These are phyloP conservation scores for Orchesella flavescens DNA, from an alignment of 2,888 invertebrate genomes.

Conservation along the genomic window DNA sequence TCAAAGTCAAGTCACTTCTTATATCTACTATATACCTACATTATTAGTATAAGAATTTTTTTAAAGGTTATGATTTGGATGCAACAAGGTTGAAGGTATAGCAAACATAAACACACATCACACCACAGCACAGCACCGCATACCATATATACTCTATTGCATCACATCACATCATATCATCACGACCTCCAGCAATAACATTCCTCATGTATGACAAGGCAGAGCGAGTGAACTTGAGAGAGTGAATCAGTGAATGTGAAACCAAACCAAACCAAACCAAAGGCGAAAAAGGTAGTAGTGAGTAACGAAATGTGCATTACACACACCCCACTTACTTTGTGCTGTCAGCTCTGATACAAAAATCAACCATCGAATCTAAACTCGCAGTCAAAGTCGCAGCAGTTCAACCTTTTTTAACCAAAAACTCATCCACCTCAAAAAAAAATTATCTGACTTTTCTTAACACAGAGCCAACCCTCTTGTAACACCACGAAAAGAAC, in stretches of 20 bases:
- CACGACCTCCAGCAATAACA: constrained; percentile 61
- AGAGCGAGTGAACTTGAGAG: constrained; percentile 9
- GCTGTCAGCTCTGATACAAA: constrained; percentile 52
- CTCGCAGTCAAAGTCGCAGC: neutral
- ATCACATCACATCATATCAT: constrained; percentile 8
- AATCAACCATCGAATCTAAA: constrained; percentile 38
- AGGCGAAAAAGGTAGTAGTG: neutral
- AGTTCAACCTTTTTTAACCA: constrained; percentile 30
- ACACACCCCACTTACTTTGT: constrained; percentile 40
- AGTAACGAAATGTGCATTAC: neutral
- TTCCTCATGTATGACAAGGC: constrained; percentile 56
- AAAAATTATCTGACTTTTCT: neutral
- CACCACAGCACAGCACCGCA: constrained; percentile 19
- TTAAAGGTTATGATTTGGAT: neutral
- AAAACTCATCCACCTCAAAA: constrained; percentile 29
- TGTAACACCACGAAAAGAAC: too few species aligned
- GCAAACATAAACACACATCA: neutral
- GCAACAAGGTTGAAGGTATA: neutral
- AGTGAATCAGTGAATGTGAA: constrained; percentile 35
- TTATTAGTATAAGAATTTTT: too few species aligned
- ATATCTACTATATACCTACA: too few species aligned
- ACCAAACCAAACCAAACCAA: constrained; percentile 16
- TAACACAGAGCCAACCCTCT: constrained; percentile 49
- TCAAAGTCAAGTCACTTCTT: too few species aligned
- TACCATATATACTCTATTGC: constrained; percentile 8